These are phyloP conservation scores for Phoronis australis DNA, from an alignment of 2,888 invertebrate genomes.

Conservation along the genomic window DNA sequence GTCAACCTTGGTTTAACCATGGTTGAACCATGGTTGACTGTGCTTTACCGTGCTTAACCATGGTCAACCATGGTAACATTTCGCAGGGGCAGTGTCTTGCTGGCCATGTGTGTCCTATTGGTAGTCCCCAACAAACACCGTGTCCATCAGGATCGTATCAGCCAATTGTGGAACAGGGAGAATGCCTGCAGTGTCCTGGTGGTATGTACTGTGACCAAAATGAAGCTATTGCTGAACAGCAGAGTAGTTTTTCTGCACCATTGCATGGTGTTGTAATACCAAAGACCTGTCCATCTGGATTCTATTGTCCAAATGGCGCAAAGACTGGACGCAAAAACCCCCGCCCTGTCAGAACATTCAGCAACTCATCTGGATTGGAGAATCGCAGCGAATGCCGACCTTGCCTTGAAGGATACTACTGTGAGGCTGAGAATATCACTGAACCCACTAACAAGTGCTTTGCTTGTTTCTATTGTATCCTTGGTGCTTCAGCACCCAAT, in stretches of 20 bases:
- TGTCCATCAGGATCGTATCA: constrained; percentile 43
- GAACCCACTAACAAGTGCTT: constrained; percentile 29
- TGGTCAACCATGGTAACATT: too few species aligned
- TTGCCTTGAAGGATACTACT: constrained; percentile 40
- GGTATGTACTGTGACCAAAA: constrained; percentile 45
- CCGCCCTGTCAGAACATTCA: constrained; percentile 42
- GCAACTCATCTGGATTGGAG: constrained; percentile 21
- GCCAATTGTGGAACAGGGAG: constrained; percentile 30
- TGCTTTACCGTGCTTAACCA: too few species aligned
- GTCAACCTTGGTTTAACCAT: too few species aligned
- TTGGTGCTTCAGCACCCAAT: constrained; percentile 22
- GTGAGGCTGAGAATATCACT: constrained; percentile 29
- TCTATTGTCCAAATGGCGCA: constrained; percentile 41
- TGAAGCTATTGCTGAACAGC: constrained; percentile 41
- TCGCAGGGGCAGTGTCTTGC: too few species aligned
- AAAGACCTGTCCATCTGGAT: constrained; percentile 31
- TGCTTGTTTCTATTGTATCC: constrained; percentile 32
- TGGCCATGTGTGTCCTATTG: constrained; percentile 41
- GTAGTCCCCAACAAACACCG: constrained; percentile 33
- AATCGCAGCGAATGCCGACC: constrained; percentile 28
- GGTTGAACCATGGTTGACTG: too few species aligned
- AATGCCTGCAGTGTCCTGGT: constrained; percentile 35
- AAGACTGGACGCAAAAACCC: constrained; percentile 29
- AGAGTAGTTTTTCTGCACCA: constrained; percentile 37
- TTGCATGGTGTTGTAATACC: constrained; percentile 49